These are phyloP conservation scores for Atta texana DNA, from an alignment of 1,140 invertebrate genomes.

Conservation along the genomic window DNA sequence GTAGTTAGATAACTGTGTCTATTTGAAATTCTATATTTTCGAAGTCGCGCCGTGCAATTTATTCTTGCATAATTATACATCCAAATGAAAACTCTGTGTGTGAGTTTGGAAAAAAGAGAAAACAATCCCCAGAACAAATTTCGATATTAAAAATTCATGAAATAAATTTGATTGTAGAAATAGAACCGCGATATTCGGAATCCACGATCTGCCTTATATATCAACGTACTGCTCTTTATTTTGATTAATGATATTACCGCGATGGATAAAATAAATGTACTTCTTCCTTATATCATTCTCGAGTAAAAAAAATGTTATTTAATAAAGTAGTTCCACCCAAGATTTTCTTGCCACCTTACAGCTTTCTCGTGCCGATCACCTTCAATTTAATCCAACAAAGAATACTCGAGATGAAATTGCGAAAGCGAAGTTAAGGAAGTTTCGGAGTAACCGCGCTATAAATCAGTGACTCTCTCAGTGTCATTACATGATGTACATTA, in stretches of 20 bases:
- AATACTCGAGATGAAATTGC: constrained; percentile 42
- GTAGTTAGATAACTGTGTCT: constrained; percentile 40
- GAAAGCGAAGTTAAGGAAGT: constrained; percentile 34
- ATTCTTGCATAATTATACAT: constrained; percentile 57
- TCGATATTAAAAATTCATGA: constrained; percentile 43
- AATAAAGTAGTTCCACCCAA: constrained; percentile 12
- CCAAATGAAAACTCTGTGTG: constrained; percentile 41
- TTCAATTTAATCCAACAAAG: constrained; percentile 36
- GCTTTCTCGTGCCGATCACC: neutral
- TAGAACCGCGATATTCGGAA: neutral
- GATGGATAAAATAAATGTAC: constrained; percentile 30
- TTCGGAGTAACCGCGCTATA: constrained; percentile 65
- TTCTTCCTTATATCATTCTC: neutral
- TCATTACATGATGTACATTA: constrained; percentile 76
- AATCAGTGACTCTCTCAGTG: constrained; percentile 76
- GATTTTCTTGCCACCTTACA: neutral
- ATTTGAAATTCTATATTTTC: constrained; percentile 61
- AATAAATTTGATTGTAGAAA: constrained; percentile 40
- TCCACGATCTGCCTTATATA: constrained; percentile 1
- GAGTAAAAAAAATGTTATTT: neutral
- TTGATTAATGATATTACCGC: constrained; percentile 3
- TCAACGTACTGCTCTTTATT: constrained; percentile 14
- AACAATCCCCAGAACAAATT: constrained; percentile 1
- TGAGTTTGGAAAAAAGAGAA: constrained; percentile 20
- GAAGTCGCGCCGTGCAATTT: constrained; percentile 51